phyloP scores from a whole-genome alignment of 1,140 invertebrate genomes.

The Oscheius sp. region DNA sequence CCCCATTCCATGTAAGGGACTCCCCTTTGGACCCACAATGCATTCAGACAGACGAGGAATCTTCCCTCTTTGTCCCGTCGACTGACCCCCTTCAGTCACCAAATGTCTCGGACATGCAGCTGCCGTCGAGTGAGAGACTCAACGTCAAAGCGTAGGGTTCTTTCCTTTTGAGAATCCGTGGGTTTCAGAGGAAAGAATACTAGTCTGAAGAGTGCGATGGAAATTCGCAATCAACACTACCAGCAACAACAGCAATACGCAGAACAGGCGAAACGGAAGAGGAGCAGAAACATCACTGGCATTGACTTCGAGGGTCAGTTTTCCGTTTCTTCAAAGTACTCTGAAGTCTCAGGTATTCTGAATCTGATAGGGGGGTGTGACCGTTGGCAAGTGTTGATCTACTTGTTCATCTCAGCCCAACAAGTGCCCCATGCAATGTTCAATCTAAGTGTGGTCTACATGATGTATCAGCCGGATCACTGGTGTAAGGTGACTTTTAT shows the following conservation, averaged over 20 bases:
- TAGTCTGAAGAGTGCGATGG: constrained; percentile 15
- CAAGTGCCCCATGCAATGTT: constrained; percentile 61
- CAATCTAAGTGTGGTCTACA: constrained; percentile 59
- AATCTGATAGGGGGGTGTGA: constrained; percentile 59
- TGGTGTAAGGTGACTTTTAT: constrained; percentile 52
- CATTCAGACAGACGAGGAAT: neutral
- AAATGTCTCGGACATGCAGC: too few species aligned
- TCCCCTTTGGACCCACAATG: neutral
- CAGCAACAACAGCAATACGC: constrained; percentile 52
- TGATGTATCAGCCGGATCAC: constrained; percentile 61
- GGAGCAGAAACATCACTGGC: constrained; percentile 50
- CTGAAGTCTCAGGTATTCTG: constrained; percentile 44
- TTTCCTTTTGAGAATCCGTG: neutral
- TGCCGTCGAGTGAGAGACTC: neutral
- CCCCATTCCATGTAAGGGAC: too few species aligned
- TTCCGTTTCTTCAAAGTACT: neutral
- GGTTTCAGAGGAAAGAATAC: neutral
- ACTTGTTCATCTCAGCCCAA: constrained; percentile 55
- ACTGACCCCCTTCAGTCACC: neutral
- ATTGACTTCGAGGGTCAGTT: constrained; percentile 54
- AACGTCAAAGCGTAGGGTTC: neutral
- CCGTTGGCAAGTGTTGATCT: constrained; percentile 61
- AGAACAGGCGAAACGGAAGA: constrained; percentile 45
- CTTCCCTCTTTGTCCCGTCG: neutral
- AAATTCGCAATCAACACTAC: constrained; percentile 57